Base-by-base conservation (phyloP, 2,888 invertebrate species). In the Acrobasis repandana region DNA sequence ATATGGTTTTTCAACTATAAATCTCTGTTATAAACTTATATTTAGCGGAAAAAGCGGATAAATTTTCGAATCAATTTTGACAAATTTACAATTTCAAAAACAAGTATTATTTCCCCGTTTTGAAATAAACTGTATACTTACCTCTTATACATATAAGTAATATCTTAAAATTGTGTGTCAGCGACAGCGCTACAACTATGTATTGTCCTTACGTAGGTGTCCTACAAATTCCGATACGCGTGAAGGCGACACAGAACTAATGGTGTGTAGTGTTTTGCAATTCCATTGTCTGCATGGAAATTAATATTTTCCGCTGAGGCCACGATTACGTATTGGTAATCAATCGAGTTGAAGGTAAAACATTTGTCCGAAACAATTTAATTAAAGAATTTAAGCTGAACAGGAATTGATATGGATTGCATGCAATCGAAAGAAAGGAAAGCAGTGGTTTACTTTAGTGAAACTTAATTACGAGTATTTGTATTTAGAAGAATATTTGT, bases 241-340 rank as follows among this genome's bases (percentile, higher is more conserved):
- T 82, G 82, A 85, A 84, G 83, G 82, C 69, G 71, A 72, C 64
- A 62, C 57, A 64, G 69, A 70, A 73, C 71, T 72, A 71, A 66
- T 75, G 73, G 66, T 71, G 73, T 76, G 65, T 64, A 58, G 70
- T 82, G 18, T 81, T 73, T 38, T 77, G 76, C 71, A 80, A 83
- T 57, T 64, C 70, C 64, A 82, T 81, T 84, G 83, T 81, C 75
- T 67, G 70, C 57, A 56, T 61, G 63, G 66, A 69, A 72, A 75
- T 76, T 79, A 77, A 75, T 75, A 76, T 76, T 75, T 63, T 63
- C 69, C 71, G 62, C 70, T 67, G 76, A 81, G 82, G 82, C 65
- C 78, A 47, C 62, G 54, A 62, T 65, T 60, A 61, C 62, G 38
- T 58, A 61, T 60, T 28, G 50, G 58, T 50, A 51, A 50, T 59